Evolutionary conservation across 1,140 invertebrate genomes (phyloP), one percentile per base, ranked within the genome.

Genomic region (Hetaerina americana): DNA sequence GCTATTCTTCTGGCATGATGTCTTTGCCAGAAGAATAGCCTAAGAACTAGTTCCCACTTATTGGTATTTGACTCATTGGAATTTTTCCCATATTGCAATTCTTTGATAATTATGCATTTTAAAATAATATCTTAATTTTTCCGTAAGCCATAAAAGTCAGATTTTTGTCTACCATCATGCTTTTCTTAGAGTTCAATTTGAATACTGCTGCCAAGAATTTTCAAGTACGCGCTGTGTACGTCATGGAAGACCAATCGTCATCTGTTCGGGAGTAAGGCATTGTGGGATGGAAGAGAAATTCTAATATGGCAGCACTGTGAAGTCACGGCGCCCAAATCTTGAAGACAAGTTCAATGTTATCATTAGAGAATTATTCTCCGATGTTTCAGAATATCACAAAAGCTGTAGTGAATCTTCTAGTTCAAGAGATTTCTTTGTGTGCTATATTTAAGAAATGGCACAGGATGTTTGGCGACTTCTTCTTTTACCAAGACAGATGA

Each of bases 221-320:
- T n/a, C 40, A 57, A 57, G 40, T 57, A 57, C 40, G 40, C 40
- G 40, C 40, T 12, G 22, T 57, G 40, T 57, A 57, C 15, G 3
- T 57, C 40, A 57, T 57, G 40, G n/a, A 57, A 57, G 40, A 57
- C n/a, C n/a, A n/a, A n/a, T 18, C 22, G 40, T 57, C 40, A 57
- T 57, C 15, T 57, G 40, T 57, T 57, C 15, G 15, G 40, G 22
- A 57, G 22, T 12, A 18, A 57, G 15, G 40, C 40, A 57, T 57
- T 57, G 22, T 57, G 40, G 40, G 40, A 57, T 57, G 66, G 24
- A 68, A 26, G 66, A 68, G 27, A 68, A 68, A 68, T 68, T 68
- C 24, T 68, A 68, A 68, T 68, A 27, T 68, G 66, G 66, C 66
- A 68, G 27, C 66, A 68, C 3, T 68, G 66, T 68, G 27, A 68